Percentiles rank a stretch among this genome's conserved stretches.
Conservation (phyloP, 2,888 invertebrate genomes). For the Pedicia rivosa region DNA sequence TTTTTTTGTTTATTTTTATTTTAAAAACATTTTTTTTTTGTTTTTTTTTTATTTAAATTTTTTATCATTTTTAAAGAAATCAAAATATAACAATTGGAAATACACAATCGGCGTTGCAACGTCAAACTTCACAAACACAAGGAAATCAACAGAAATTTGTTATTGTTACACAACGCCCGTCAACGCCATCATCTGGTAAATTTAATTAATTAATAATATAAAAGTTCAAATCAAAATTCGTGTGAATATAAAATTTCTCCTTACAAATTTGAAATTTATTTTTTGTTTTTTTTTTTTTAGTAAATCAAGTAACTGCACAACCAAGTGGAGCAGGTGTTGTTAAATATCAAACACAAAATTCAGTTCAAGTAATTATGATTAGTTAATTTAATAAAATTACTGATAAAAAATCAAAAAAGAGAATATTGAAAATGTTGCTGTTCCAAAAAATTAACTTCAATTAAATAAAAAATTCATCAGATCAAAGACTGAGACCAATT, state of each 20-base stretch:
- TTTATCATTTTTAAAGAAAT: conserved; percentile 6
- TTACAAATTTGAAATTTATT: not conserved
- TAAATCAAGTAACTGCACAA: too few relatives aligned
- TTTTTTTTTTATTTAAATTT: not conserved
- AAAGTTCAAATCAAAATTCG: not conserved
- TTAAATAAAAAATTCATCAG: too few relatives aligned
- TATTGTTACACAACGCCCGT: conserved; percentile 33
- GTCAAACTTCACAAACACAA: conserved; percentile 11
- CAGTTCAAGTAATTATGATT: conserved; percentile 7
- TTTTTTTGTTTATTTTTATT: conserved; percentile 3
- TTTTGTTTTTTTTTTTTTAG: not conserved
- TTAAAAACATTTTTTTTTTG: not conserved
- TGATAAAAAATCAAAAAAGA: too few relatives aligned
- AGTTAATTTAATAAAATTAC: not conserved
- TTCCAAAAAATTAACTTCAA: too few relatives aligned
- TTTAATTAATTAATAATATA: conserved; percentile 3
- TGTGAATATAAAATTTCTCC: not conserved
- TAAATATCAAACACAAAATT: conserved; percentile 5
- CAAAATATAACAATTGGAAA: conserved; percentile 1
- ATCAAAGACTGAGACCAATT: too few relatives aligned
- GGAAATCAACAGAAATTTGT: conserved; percentile 32
- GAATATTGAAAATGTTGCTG: too few relatives aligned
- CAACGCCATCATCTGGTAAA: conserved; percentile 19
- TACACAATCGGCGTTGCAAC: conserved; percentile 7
- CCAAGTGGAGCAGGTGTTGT: not conserved